Conservation (phyloP, 2,888 invertebrate species). For the Willowsia nigromaculata region DNA sequence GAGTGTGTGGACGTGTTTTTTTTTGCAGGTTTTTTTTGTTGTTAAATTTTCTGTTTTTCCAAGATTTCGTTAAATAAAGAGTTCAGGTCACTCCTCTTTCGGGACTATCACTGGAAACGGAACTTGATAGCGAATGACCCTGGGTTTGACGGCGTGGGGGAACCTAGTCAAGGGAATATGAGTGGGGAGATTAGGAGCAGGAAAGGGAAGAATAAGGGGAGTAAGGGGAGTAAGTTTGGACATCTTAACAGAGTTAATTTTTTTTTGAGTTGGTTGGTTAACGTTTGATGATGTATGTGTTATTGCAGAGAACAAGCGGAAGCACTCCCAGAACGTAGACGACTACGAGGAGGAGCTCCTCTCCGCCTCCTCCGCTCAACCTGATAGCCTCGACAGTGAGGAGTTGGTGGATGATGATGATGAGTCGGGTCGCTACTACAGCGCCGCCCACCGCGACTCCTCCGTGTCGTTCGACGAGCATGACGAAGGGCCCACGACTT, state of each 20-base stretch:
- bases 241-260: too few species aligned
- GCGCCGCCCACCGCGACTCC: background rate
- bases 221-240: too few species aligned
- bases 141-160: background rate
- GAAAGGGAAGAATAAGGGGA: slow-evolving; percentile 4
- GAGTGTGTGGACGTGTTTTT: too few species aligned
- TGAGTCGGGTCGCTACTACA: background rate
- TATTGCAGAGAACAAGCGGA: slow-evolving; percentile 39
- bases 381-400: background rate
- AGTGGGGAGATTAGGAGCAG: background rate
- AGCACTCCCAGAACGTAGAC: slow-evolving; percentile 3
- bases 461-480: background rate
- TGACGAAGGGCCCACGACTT: background rate
- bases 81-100: slow-evolving; percentile 33
- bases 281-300: background rate
- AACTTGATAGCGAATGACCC: slow-evolving; percentile 14
- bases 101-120: slow-evolving; percentile 59
- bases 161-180: background rate
- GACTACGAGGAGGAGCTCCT: slow-evolving; percentile 54
- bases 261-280: too few species aligned
- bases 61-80: slow-evolving; percentile 14
- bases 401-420: slow-evolving; percentile 5
- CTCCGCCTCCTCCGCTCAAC: background rate
- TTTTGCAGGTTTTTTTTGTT: background rate
- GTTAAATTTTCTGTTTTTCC: background rate